Percentiles rank a stretch among this genome's conserved stretches.
Evolutionary conservation across 2,113 vertebrate genomes (phyloP).

Genomic region (Oreochromis tanganicae): DNA sequence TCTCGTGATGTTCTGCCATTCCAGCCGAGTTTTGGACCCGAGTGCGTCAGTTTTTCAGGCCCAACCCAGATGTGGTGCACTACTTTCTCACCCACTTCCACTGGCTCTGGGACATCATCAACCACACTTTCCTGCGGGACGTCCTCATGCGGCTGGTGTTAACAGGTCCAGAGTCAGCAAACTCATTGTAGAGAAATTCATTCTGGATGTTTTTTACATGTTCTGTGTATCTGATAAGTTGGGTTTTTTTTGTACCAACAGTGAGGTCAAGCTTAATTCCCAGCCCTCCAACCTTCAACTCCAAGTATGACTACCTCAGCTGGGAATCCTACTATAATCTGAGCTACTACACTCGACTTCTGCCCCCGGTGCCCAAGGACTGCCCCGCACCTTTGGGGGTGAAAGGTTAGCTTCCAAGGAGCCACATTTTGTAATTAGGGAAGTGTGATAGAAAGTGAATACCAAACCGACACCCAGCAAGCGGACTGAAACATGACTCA

Average conservation of each 20-base stretch:
- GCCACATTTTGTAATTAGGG: not conserved
- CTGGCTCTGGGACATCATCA: conserved; percentile 90
- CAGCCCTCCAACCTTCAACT: conserved; percentile 91
- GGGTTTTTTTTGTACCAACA: conserved; percentile 39
- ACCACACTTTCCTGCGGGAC: conserved; percentile 81
- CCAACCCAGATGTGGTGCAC: conserved; percentile 76
- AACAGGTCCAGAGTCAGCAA: conserved; percentile 67
- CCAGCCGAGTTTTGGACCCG: conserved; percentile 84
- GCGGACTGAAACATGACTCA: not conserved
- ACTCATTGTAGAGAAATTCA: not conserved
- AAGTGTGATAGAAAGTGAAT: not conserved
- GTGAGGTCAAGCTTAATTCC: conserved; percentile 86
- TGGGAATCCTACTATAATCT: conserved; percentile 92
- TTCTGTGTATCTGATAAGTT: not conserved
- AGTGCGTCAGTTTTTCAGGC: conserved; percentile 73
- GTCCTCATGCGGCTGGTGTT: conserved; percentile 83
- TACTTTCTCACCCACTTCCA: conserved; percentile 85
- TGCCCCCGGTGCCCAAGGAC: conserved; percentile 83
- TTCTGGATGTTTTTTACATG: not conserved
- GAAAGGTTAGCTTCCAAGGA: conserved; percentile 74
- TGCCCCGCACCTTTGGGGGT: conserved; percentile 88
- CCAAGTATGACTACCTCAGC: conserved; percentile 84
- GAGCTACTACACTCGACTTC: conserved; percentile 89
- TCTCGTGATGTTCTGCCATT: not conserved
- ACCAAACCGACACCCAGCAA: not conserved